These are phyloP conservation scores for Cyclargus thomasi DNA, from an alignment of 1,140 invertebrate species.

Conservation along the genomic window DNA sequence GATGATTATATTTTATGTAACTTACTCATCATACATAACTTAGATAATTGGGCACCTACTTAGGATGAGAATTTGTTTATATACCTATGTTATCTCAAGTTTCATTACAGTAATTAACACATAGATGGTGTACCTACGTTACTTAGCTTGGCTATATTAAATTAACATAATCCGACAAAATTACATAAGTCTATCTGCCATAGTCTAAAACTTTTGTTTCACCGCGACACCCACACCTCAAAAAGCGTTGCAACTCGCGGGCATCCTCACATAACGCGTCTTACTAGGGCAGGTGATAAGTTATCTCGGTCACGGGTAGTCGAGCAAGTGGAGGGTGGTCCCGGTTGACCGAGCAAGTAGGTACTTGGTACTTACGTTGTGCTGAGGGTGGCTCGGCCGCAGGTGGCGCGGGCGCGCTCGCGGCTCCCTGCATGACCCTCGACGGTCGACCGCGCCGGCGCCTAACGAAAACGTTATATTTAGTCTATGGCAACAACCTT, in stretches of 20 bases:
- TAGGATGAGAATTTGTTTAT: too few species aligned
- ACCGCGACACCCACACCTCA: too few species aligned
- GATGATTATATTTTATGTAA: too few species aligned
- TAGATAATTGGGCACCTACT: too few species aligned
- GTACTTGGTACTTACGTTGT: conserved; percentile 49
- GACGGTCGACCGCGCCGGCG: conserved; percentile 40
- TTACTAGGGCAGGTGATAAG: neutral
- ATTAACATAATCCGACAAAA: too few species aligned
- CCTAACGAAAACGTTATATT: conserved; percentile 16
- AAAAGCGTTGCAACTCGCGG: neutral
- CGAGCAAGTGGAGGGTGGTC: neutral
- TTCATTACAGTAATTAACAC: too few species aligned
- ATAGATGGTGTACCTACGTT: too few species aligned
- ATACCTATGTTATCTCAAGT: too few species aligned
- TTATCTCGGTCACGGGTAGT: neutral
- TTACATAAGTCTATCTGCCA: too few species aligned
- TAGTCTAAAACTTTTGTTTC: too few species aligned
- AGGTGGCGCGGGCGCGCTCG: conserved; percentile 56
- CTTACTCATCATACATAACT: too few species aligned
- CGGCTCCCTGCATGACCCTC: conserved; percentile 68
- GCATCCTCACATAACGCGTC: neutral
- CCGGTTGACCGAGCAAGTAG: neutral
- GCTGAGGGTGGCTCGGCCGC: conserved; percentile 57
- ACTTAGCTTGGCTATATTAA: too few species aligned
- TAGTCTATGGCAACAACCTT: neutral